These are phyloP conservation scores for Fukomys damarensis DNA, from an alignment of 2,113 vertebrate genomes.

Conservation along the genomic window DNA sequence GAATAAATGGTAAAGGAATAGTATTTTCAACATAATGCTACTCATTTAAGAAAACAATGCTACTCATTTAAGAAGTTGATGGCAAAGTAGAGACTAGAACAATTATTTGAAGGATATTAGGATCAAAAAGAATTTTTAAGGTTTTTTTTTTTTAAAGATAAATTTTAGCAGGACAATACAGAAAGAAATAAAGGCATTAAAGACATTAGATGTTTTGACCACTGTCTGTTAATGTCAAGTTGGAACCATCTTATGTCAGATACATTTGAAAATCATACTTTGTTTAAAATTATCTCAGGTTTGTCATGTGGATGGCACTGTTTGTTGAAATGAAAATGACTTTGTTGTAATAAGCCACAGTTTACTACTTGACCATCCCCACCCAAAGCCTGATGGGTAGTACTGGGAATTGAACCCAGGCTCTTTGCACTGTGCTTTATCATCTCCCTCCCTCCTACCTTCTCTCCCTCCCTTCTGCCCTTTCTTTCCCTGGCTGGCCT, in stretches of 20 bases:
- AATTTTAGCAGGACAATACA: neutral
- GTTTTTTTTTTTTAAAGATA: neutral
- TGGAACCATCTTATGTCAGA: neutral
- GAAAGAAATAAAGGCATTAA: neutral
- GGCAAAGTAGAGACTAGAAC: neutral
- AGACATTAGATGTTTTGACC: neutral
- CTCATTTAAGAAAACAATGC: neutral
- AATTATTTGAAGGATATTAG: neutral
- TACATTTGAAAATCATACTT: neutral
- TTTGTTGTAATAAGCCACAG: neutral
- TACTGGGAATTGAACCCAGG: neutral
- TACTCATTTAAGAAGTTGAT: neutral
- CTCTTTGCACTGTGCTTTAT: neutral
- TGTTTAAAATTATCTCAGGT: neutral
- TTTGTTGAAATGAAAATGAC: neutral
- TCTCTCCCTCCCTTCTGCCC: neutral
- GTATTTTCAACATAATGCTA: neutral
- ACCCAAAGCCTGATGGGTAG: neutral
- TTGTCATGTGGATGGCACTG: neutral
- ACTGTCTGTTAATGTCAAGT: neutral
- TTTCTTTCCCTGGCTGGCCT: neutral
- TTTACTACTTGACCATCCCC: neutral
- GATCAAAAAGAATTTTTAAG: neutral
- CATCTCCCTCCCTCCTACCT: neutral
- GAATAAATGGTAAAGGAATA: neutral